These are phyloP conservation scores for Pseudanteris insignis DNA, from an alignment of 2,888 invertebrate species.

Conservation along the genomic window DNA sequence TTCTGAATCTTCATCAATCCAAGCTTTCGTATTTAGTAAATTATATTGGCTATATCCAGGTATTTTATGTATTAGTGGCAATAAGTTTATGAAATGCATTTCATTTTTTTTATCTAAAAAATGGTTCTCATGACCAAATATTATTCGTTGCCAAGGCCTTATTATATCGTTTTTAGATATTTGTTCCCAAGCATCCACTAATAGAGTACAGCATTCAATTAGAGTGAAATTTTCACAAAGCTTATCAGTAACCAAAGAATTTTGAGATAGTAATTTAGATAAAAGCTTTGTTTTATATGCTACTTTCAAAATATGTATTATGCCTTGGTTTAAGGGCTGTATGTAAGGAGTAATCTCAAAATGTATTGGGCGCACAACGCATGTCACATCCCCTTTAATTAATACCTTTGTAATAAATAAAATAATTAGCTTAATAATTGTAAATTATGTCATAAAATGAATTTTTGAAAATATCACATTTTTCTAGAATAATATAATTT, in stretches of 20 bases:
- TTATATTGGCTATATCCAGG: conserved; percentile 35
- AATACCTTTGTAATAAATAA: conserved; percentile 4
- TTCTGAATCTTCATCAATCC: conserved; percentile 28
- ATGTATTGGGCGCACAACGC: conserved; percentile 26
- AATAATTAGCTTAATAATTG: too few species aligned
- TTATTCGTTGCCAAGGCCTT: conserved; percentile 28
- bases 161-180: conserved; percentile 6
- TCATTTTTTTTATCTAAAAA: conserved; percentile 2
- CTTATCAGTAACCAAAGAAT: conserved; percentile 9
- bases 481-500: too few species aligned
- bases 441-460: too few species aligned
- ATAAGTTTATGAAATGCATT: too few species aligned
- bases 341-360: conserved; percentile 27
- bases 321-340: conserved; percentile 33
- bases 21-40: conserved; percentile 20
- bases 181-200: conserved; percentile 17
- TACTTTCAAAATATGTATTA: conserved; percentile 29
- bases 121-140: conserved; percentile 13
- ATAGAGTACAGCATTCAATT: conserved; percentile 2
- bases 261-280: conserved; percentile 1
- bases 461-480: too few species aligned
- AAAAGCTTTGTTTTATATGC: conserved; percentile 24
- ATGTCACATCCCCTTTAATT: conserved; percentile 27
- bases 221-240: conserved; percentile 17
- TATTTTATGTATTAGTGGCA: conserved; percentile 17